phyloP scores from a whole-genome alignment of 1,140 invertebrate species.

The Zaprionus africanus region DNA sequence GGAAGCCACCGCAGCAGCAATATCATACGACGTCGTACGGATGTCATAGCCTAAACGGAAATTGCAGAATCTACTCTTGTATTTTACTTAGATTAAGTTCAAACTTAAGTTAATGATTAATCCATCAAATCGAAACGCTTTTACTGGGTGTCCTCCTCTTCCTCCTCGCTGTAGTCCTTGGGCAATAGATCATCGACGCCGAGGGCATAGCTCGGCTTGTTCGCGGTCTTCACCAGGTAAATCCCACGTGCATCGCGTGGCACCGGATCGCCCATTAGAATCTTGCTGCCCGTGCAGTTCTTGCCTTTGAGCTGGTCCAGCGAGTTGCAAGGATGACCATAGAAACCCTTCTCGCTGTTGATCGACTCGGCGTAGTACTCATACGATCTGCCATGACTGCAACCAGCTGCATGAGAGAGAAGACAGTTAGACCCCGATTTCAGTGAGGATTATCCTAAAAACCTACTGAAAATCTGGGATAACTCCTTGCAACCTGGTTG shows the following conservation, averaged over 20 bases:
- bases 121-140: not conserved
- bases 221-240: slow-evolving; percentile 87
- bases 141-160: not conserved
- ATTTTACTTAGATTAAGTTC: slow-evolving; percentile 56
- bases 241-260: slow-evolving; percentile 85
- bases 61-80: slow-evolving; percentile 31
- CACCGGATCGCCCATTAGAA: slow-evolving; percentile 87
- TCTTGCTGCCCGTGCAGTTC: slow-evolving; percentile 85
- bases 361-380: slow-evolving; percentile 90
- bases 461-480: slow-evolving; percentile 85
- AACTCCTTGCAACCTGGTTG: slow-evolving; percentile 90
- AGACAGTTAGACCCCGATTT: not conserved
- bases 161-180: slow-evolving; percentile 21
- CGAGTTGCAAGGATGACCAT: slow-evolving; percentile 86
- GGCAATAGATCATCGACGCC: slow-evolving; percentile 58
- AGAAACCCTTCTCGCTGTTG: slow-evolving; percentile 86
- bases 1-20: slow-evolving; percentile 61
- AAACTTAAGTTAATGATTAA: slow-evolving; percentile 30
- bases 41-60: slow-evolving; percentile 69
- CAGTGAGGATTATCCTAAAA: not conserved
- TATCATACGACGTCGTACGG: slow-evolving; percentile 72
- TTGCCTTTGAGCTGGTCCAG: slow-evolving; percentile 86
- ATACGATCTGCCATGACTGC: slow-evolving; percentile 89
- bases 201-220: slow-evolving; percentile 85
- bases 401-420: slow-evolving; percentile 86